A percentile compares a stretch with the other conserved stretches of the same genome.
Conservation (phyloP, 2,113 vertebrate genomes). For the Ceyx margarethae region DNA sequence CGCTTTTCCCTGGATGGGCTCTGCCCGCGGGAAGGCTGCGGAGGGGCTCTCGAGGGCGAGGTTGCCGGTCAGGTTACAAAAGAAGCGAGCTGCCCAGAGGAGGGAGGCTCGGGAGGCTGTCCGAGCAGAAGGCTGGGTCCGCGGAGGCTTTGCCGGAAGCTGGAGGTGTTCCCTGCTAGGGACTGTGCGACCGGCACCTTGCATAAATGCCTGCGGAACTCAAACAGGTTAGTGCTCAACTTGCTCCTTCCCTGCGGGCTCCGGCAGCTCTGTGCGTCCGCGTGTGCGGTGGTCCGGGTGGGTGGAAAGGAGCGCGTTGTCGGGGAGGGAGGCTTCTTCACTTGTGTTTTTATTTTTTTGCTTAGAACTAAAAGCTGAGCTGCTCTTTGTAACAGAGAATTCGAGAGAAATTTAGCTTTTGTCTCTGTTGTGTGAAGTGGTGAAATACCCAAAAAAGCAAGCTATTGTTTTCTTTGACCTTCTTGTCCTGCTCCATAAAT, state of each 20-base stretch:
- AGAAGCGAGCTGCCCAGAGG: not conserved
- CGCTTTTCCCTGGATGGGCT: not conserved
- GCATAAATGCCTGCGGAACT: slow-evolving; percentile 86
- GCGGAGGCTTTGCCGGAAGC: not conserved
- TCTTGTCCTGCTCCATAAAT: not conserved
- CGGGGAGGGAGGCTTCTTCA: not conserved
- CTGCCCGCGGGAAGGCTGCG: not conserved
- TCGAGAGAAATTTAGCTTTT: not conserved
- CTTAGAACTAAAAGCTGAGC: not conserved
- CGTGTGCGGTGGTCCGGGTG: not conserved
- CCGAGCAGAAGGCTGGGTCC: not conserved
- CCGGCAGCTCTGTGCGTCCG: not conserved
- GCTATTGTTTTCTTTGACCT: slow-evolving; percentile 32
- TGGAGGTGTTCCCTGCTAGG: not conserved
- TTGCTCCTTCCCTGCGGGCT: not conserved
- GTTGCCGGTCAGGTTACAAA: not conserved
- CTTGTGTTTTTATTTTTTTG: not conserved
- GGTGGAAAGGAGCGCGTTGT: not conserved
- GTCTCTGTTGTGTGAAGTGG: not conserved
- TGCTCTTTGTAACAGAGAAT: not conserved
- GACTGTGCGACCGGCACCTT: not conserved
- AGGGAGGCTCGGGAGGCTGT: not conserved
- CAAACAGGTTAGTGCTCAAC: slow-evolving; percentile 80
- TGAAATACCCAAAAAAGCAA: not conserved
- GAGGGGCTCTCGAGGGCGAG: not conserved